Conservation (phyloP, 2,888 invertebrate species). For the Ophion ventricosus region DNA sequence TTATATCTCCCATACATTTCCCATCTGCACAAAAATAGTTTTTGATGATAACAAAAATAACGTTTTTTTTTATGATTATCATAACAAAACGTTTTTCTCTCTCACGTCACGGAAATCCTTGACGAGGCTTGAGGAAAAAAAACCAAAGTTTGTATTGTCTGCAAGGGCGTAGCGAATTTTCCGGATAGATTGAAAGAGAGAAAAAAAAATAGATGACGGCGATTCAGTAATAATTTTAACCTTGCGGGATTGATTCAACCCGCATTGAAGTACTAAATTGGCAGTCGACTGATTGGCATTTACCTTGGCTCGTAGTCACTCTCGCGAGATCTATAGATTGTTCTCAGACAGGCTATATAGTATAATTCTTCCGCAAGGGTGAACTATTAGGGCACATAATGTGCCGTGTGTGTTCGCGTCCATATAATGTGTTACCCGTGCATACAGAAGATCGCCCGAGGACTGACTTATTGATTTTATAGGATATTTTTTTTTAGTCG, state of each 20-base stretch:
- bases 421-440: conserved; percentile 46
- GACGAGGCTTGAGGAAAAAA: neutral
- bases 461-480: conserved; percentile 77
- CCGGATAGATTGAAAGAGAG: too few relatives aligned
- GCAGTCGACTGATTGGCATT: conserved; percentile 67
- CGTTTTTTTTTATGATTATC: neutral
- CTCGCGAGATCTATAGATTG: conserved; percentile 49
- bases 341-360: conserved; percentile 58
- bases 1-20: too few relatives aligned
- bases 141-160: neutral
- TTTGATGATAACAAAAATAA: neutral
- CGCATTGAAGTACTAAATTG: conserved; percentile 68
- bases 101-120: neutral
- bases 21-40: too few relatives aligned
- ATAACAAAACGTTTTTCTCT: neutral
- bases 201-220: neutral
- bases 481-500: conserved; percentile 58
- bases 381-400: conserved; percentile 79
- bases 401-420: conserved; percentile 68
- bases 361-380: conserved; percentile 73
- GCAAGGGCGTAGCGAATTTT: neutral
- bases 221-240: conserved; percentile 59
- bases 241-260: conserved; percentile 65
- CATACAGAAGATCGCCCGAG: conserved; percentile 65
- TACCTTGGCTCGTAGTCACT: conserved; percentile 64